Base-by-base conservation (phyloP, 2,113 vertebrate genomes). In the Spheniscus mendiculus region DNA sequence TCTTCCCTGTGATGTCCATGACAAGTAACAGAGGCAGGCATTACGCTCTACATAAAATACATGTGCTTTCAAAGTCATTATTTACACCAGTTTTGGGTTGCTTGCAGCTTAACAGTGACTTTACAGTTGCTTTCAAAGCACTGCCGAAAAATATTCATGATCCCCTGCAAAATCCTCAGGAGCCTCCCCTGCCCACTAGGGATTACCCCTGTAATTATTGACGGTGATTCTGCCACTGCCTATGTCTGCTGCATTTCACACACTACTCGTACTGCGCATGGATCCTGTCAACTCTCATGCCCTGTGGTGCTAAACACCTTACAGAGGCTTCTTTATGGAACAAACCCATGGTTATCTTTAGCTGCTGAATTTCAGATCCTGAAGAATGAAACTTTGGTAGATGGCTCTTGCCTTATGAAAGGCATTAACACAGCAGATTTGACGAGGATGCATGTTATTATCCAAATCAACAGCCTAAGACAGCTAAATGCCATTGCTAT, bases 211-310 rank as follows among this genome's bases (percentile, higher is more conserved):
- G 56, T 34, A 82, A 65, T 79, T 85, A 88, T 0, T 0, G 8
- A 34, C 1, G 11, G 78, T 25, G 59, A 52, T 67, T 91, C 52
- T 76, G 65, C 66, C 19, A 5, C 85, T 63, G 90, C 17, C 10
- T 2, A 8, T 25, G 55, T 40, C 62, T 47, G 29, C 74, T 83
- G 27, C 70, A n/a, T 65, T 79, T 79, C 74, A 73, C 67, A 59
- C 0, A 0, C 65, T 87, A 25, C 52, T 40, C 23, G 38, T 7
- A 20, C 23, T 11, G 38, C 6, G 5, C 40, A 17, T 1, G 6
- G 74, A 87, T 87, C 44, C 69, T 20, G 27, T 8, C 55, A 78
- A 12, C 32, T 29, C 63, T 74, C 29, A 34, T 2, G 12, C 30
- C 53, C 27, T 0, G 1, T 22, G 29, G 5, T 62, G 38, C 56